Evolutionary conservation across 2,113 vertebrate species (phyloP), one percentile per base, ranked within the genome.

Genomic region (Prietella phreatophila): DNA sequence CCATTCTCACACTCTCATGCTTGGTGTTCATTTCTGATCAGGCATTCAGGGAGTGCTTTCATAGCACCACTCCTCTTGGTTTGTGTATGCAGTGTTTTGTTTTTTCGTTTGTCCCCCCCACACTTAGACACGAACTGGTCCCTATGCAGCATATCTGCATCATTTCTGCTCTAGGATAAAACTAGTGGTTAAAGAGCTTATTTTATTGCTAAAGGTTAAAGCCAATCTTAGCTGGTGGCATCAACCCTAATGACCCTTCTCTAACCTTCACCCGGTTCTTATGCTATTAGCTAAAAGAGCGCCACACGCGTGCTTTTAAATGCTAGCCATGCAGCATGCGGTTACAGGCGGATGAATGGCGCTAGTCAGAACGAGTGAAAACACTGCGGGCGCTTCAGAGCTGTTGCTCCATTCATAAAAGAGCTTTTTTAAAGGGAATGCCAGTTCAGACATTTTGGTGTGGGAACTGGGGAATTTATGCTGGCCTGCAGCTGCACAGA

Each of bases 391-490:
- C 58, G 73, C 53, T 81, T 6, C 9, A 82, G 63, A 63, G 58
- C 47, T 50, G 47, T 90, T 78, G 82, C 82, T 92, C 53, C 88
- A 92, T 89, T 90, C 88, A 90, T 90, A 90, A 90, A 92, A 90
- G 56, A 71, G 88, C 85, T 86, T 89, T 85, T 84, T 89, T 86
- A 88, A 88, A 90, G 85, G 87, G 85, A 88, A 89, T 89, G 87
- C 90, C 87, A 90, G 90, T 81, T 79, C 87, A 90, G 89, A 87
- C 88, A 83, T 92, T 92, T 90, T 80, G 86, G 86, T 89, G 85
- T 88, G 88, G 87, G 89, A 90, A 81, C 86, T 63, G 84, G 83
- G 88, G 90, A 88, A 89, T 90, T 89, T 86, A 83, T 87, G 78
- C 87, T 87, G 89, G 84, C 85, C 88, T 84, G 86, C 90, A 91